Percentiles rank a stretch among this genome's conserved stretches.
phyloP scores from a whole-genome alignment of 2,113 vertebrate genomes.

The Probosciger aterrimus region DNA sequence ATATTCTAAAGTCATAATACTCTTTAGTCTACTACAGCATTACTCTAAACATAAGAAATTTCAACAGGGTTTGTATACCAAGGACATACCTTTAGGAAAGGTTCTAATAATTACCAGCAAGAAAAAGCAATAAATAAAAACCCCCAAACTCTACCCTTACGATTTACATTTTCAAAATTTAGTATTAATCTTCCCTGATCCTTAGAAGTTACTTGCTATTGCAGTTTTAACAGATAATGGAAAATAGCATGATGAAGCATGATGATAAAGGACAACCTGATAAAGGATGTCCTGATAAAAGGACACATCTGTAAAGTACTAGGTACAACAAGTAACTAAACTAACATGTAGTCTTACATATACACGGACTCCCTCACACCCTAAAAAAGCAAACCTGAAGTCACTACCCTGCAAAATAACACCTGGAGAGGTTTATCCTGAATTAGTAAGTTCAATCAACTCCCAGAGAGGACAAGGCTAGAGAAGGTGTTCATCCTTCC shows the following conservation, averaged over 20 bases:
- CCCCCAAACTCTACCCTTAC: background rate
- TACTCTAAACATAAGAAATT: background rate
- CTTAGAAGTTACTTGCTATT: background rate
- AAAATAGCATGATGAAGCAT: background rate
- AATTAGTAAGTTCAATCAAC: background rate
- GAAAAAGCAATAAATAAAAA: background rate
- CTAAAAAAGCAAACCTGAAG: background rate
- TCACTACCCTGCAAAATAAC: background rate
- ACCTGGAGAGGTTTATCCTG: background rate
- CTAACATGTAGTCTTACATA: background rate
- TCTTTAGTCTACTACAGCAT: background rate
- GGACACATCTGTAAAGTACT: background rate
- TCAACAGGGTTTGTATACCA: background rate
- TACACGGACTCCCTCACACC: accelerated
- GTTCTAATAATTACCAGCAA: background rate
- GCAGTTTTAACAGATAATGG: background rate
- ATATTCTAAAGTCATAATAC: background rate
- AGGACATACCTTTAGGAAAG: background rate
- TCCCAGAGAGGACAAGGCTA: background rate
- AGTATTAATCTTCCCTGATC: background rate
- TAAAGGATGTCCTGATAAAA: background rate
- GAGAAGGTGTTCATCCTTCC: background rate
- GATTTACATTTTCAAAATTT: background rate
- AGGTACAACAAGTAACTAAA: background rate
- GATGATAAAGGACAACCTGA: background rate